These are phyloP conservation scores for Varecia variegata DNA, from an alignment of 2,797 vertebrate genomes.

Conservation along the genomic window DNA sequence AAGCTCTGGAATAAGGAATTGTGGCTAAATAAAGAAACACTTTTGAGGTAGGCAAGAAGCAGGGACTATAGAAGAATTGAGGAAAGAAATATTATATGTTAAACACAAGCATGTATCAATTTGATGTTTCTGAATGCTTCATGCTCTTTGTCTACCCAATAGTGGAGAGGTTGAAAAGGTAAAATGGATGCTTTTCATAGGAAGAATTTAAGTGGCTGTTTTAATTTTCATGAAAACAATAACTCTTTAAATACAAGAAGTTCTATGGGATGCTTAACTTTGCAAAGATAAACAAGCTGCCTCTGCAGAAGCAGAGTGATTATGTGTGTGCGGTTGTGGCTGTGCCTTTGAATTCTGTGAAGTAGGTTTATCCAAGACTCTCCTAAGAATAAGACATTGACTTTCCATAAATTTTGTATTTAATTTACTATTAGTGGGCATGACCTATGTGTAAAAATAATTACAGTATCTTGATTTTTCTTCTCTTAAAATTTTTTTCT, in stretches of 20 bases:
- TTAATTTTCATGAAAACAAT: slow-evolving; percentile 50
- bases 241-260: background rate
- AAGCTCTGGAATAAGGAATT: slow-evolving; percentile 24
- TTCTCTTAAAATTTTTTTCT: background rate
- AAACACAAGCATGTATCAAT: background rate
- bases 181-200: slow-evolving; percentile 1
- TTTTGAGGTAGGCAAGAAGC: background rate
- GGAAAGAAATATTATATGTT: background rate
- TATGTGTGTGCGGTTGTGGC: background rate
- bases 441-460: background rate
- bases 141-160: background rate
- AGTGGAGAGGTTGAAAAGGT: slow-evolving; percentile 22
- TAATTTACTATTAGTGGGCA: background rate
- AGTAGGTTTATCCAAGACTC: background rate
- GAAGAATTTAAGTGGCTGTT: slow-evolving; percentile 33
- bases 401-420: background rate
- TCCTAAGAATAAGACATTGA: background rate
- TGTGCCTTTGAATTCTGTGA: background rate
- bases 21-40: background rate
- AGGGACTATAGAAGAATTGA: background rate
- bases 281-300: background rate
- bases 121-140: background rate
- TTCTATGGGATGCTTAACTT: background rate
- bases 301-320: background rate
- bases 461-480: background rate